phyloP scores from a whole-genome alignment of 1,140 invertebrate species.

The Nomia melanderi region DNA sequence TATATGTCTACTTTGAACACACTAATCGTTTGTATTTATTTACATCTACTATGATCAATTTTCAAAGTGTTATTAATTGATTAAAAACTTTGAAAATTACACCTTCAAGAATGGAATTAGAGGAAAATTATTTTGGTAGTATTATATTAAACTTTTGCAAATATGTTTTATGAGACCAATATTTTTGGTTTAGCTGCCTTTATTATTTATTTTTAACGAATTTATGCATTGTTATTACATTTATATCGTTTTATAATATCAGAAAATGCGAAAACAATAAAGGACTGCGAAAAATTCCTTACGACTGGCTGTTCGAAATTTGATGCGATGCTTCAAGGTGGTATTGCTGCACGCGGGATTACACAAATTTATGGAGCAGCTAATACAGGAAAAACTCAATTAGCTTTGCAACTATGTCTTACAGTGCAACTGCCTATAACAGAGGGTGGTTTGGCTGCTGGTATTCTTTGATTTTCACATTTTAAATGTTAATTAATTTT shows the following conservation, averaged over 20 bases:
- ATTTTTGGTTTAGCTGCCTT: background rate
- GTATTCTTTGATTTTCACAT: constrained; percentile 67
- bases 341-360: constrained; percentile 87
- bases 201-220: background rate
- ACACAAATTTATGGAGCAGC: constrained; percentile 92
- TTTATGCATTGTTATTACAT: background rate
- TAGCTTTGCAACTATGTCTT: constrained; percentile 88
- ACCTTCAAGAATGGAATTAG: constrained; percentile 3
- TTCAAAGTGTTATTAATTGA: background rate
- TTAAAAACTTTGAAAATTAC: background rate
- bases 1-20: background rate
- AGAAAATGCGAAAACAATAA: constrained; percentile 32
- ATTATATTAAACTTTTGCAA: background rate
- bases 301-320: constrained; percentile 84
- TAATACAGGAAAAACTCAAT: constrained; percentile 92
- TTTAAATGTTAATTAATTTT: constrained; percentile 21
- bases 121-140: constrained; percentile 52
- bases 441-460: constrained; percentile 79
- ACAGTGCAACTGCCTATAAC: constrained; percentile 82
- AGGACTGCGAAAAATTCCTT: constrained; percentile 73
- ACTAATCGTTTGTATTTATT: background rate
- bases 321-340: constrained; percentile 85
- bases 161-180: background rate
- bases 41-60: background rate
- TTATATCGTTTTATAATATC: background rate